Conservation (phyloP, 2,113 vertebrate species). For the Dicentrarchus labrax region DNA sequence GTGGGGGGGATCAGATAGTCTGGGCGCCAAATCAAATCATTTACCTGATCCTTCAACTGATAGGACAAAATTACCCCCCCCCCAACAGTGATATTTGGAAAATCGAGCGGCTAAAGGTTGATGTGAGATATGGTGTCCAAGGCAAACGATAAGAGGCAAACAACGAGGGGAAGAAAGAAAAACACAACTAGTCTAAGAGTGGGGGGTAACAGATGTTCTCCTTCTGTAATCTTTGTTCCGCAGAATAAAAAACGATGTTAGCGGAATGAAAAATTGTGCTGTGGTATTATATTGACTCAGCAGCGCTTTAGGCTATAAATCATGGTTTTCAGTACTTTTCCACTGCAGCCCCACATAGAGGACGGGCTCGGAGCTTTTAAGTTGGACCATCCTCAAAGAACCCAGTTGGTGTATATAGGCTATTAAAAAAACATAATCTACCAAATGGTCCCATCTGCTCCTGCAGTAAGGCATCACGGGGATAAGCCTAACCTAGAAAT, state of each 20-base stretch:
- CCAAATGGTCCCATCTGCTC: slow-evolving; percentile 69
- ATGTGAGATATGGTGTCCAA: slow-evolving; percentile 14
- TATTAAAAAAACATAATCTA: slow-evolving; percentile 62
- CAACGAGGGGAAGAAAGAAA: neutral
- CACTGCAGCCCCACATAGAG: slow-evolving; percentile 30
- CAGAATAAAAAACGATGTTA: slow-evolving; percentile 20
- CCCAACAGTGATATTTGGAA: slow-evolving; percentile 31
- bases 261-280: slow-evolving; percentile 3
- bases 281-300: slow-evolving; percentile 35
- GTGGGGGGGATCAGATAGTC: slow-evolving; percentile 59
- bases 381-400: slow-evolving; percentile 56
- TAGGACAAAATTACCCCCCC: slow-evolving; percentile 27
- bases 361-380: slow-evolving; percentile 18
- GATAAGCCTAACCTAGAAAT: slow-evolving; percentile 30
- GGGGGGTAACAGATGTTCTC: slow-evolving; percentile 32
- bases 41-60: slow-evolving; percentile 56
- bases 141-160: slow-evolving; percentile 7
- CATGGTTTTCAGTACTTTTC: slow-evolving; percentile 52
- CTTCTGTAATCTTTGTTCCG: slow-evolving; percentile 6
- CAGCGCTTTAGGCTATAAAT: slow-evolving; percentile 39
- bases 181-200: neutral
- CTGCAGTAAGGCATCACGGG: slow-evolving; percentile 9
- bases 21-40: slow-evolving; percentile 63
- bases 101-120: neutral
- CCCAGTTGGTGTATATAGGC: slow-evolving; percentile 59